Conservation (phyloP, 2,797 vertebrate species). For the Odontamblyopus lacepedii region DNA sequence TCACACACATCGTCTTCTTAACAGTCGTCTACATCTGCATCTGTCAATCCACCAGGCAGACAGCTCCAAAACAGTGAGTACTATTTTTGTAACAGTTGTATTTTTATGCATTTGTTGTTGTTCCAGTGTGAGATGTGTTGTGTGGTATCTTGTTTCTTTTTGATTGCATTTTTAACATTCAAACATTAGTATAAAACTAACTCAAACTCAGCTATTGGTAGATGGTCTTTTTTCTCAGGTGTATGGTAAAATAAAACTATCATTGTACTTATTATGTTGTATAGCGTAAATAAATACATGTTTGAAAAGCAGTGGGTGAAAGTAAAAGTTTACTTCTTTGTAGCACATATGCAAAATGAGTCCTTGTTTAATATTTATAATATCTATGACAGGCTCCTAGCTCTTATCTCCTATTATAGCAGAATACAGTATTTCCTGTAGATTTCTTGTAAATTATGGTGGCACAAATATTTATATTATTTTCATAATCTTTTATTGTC, state of each 20-base stretch:
- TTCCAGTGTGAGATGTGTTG: background rate
- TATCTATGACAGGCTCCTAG: background rate
- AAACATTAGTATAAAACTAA: background rate
- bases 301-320: background rate
- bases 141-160: background rate
- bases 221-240: background rate
- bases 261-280: background rate
- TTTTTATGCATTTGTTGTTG: background rate
- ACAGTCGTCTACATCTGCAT: slow-evolving; percentile 6
- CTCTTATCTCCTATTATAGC: background rate
- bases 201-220: background rate
- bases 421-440: background rate
- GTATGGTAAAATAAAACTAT: background rate
- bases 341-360: background rate
- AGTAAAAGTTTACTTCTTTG: background rate
- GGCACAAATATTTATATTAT: too few species aligned
- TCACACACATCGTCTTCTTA: slow-evolving; percentile 3
- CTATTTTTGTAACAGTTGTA: background rate
- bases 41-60: background rate
- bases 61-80: slow-evolving; percentile 3
- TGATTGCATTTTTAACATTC: background rate
- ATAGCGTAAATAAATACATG: background rate
- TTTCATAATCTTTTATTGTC: too few species aligned
- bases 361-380: background rate
- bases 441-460: too few species aligned